Conservation (phyloP, 2,113 vertebrate genomes). For the Columbina picui region DNA sequence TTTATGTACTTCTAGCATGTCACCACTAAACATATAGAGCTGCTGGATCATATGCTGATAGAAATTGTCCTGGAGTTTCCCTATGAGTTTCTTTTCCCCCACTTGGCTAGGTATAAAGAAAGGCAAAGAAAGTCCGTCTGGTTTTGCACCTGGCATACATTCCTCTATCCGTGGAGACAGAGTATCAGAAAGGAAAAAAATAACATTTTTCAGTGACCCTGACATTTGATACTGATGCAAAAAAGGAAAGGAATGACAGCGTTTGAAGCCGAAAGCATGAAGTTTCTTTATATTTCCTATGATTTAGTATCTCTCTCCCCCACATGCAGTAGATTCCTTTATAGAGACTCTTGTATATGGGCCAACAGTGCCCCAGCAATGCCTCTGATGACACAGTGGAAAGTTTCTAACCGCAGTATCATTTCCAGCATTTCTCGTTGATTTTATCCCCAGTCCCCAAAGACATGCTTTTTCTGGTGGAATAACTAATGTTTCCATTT, state of each 20-base stretch:
- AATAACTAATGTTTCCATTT: background rate
- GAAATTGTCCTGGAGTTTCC: background rate
- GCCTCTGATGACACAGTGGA: background rate
- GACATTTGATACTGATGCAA: slow-evolving; percentile 60
- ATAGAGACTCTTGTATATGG: background rate
- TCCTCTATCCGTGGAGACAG: slow-evolving; percentile 31
- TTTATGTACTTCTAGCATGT: background rate
- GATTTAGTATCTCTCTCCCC: slow-evolving; percentile 12
- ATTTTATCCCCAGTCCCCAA: background rate
- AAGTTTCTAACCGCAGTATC: slow-evolving; percentile 17
- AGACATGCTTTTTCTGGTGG: background rate
- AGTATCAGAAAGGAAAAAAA: slow-evolving; percentile 26
- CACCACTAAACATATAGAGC: background rate
- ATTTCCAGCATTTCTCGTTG: background rate
- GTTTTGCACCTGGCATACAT: slow-evolving; percentile 31
- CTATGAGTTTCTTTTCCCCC: background rate
- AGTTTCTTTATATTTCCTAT: slow-evolving; percentile 46
- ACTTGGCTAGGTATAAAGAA: background rate
- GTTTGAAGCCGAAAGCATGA: slow-evolving; percentile 12
- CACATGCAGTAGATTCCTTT: background rate
- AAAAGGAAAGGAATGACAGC: slow-evolving; percentile 29
- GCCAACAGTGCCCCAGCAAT: background rate
- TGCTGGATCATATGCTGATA: background rate
- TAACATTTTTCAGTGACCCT: slow-evolving; percentile 57
- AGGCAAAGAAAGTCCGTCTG: slow-evolving; percentile 38